Percentiles rank a stretch among this genome's conserved stretches.
Evolutionary conservation across 2,797 vertebrate species (phyloP).

Genomic region (Girardinus metallicus): DNA sequence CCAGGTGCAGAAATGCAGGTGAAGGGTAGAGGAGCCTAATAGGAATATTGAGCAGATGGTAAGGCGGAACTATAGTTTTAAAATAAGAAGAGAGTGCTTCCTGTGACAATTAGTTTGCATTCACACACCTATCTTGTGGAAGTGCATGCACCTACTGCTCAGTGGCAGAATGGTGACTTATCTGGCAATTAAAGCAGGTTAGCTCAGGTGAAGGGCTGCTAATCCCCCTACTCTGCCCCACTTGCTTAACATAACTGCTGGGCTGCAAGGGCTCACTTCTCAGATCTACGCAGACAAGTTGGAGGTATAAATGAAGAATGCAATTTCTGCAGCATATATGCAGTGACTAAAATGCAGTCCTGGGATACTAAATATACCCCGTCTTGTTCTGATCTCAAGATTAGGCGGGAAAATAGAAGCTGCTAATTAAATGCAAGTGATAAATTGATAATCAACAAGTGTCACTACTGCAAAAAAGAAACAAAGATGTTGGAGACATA

Average conservation of each 20-base stretch:
- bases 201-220: slow-evolving; percentile 36
- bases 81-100: background rate
- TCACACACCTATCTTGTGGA: background rate
- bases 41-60: slow-evolving; percentile 30
- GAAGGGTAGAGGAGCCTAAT: slow-evolving; percentile 30
- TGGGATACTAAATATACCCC: background rate
- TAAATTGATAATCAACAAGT: background rate
- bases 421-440: background rate
- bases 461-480: background rate
- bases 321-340: background rate
- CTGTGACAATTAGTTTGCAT: background rate
- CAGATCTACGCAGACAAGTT: background rate
- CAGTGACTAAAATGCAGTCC: background rate
- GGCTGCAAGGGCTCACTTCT: background rate
- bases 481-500: background rate
- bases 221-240: slow-evolving; percentile 45
- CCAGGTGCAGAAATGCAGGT: slow-evolving; percentile 15
- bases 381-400: background rate
- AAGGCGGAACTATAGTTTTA: background rate
- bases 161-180: slow-evolving; percentile 16
- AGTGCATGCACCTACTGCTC: background rate
- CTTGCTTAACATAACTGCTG: slow-evolving; percentile 35
- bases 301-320: background rate
- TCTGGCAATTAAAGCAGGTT: slow-evolving; percentile 24
- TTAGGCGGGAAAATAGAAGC: background rate